phyloP scores from a whole-genome alignment of 64 coral and sea anemone species.

The Exaiptasia diaphana region DNA sequence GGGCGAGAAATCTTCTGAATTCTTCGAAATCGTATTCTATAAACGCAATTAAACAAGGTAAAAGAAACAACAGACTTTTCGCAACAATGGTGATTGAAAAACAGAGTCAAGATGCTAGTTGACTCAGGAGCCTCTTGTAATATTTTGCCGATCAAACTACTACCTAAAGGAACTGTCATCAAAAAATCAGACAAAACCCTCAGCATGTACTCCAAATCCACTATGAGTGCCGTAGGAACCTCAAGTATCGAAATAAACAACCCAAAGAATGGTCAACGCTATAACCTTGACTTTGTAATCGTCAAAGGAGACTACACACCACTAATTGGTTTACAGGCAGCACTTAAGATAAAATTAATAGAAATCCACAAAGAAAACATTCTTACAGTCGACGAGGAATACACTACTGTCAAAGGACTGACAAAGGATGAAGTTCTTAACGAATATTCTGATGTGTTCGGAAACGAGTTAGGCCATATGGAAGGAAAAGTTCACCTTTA shows the following conservation, averaged over 20 bases:
- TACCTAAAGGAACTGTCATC: too few relatives aligned
- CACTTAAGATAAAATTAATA: not conserved
- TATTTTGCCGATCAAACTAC: too few relatives aligned
- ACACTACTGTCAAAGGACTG: not conserved
- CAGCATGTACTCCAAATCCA: too few relatives aligned
- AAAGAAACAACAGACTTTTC: too few relatives aligned
- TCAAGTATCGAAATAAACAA: slow-evolving; percentile 1
- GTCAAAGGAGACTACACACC: not conserved
- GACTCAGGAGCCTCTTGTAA: too few relatives aligned
- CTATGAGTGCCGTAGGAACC: too few relatives aligned
- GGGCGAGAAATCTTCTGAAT: too few relatives aligned
- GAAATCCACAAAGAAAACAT: not conserved
- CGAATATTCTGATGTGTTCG: slow-evolving; percentile 14
- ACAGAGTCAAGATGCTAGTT: too few relatives aligned
- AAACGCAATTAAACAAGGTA: too few relatives aligned
- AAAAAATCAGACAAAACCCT: too few relatives aligned
- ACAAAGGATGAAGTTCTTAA: not conserved
- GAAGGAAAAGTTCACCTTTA: slow-evolving; percentile 21
- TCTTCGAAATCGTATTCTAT: too few relatives aligned
- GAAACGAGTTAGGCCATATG: not conserved
- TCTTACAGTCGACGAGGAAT: not conserved
- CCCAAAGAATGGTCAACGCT: not conserved
- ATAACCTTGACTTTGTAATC: not conserved
- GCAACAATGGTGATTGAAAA: too few relatives aligned
- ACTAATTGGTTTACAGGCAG: not conserved